Base-by-base conservation (phyloP, 1,140 invertebrate species). In the Drosophila simulans region DNA sequence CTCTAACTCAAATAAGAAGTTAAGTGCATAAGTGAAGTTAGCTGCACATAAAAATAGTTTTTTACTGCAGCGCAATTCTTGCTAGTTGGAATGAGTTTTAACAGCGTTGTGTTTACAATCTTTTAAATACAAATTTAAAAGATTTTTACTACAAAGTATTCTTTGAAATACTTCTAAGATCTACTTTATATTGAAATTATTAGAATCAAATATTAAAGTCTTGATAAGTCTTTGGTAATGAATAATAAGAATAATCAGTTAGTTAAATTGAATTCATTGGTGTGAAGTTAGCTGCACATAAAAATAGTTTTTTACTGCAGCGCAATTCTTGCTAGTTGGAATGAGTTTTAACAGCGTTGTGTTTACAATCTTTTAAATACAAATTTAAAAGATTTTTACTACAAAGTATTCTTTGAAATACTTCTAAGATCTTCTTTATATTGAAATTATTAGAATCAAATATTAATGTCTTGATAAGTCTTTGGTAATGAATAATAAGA, bases 1-100 rank as follows among this genome's bases (percentile, higher is more conserved):
- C 48, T 39, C n/a, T 15, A 45, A 45, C 25, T 45, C 48, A 62
- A 64, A 46, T n/a, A 13, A 54, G 15, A 39, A 53, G 48, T 37
- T 35, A 20, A 39, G 35, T 31, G 63, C 48, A 52, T 52, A 35
- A 52, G 31, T 52, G 5, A 35, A 35, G 49, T 52, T 52, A 1
- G 27, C 27, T 15, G 48, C 0, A 12, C 48, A 12, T 15, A 15
- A 51, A 51, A 51, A 51, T 34, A 34, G 8, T 12, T 51, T 8
- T 51, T 51, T 1, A 15, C 15, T 51, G 5, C 13, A 10, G 8
- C 1, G 13, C 12, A 3, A 8, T 49, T 49, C 25, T 49, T 25
- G 22, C 12, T 8, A 5, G 13, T 3, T 5, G 8, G 11, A 46
- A 46, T 13, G 20, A 27, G 22, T 48, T 43, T 43, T 43, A 43